Evolutionary conservation across 2,888 invertebrate species (phyloP), one percentile per base, ranked within the genome.

Genomic region (Drosophila birchii): DNA sequence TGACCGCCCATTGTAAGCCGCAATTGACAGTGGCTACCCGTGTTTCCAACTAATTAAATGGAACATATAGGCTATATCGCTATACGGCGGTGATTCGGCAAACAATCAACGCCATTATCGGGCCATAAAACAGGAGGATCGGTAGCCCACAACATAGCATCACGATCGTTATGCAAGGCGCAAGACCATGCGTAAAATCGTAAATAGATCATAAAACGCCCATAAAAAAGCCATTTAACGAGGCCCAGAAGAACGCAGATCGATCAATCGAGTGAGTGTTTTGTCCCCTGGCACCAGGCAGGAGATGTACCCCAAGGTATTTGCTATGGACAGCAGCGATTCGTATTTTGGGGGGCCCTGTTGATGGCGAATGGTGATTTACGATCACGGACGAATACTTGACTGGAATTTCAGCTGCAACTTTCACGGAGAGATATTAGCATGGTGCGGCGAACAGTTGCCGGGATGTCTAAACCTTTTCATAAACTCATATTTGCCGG

Each of bases 121-220:
- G 20, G 39, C 44, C 68, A 83, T 74, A 62, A 80, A 81, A 55
- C 63, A 23, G 34, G 73, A 29, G 29, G 78, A 85, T 81, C 75
- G 80, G 74, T 75, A 81, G 80, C 76, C 81, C 66, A 6, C 51
- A 38, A 20, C 49, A 51, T 51, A 62, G 41, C 43, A 69, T 61
- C 67, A 64, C 45, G 73, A 80, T 85, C 86, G 80, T 78, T 86
- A 83, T 81, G 80, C 77, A 78, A 76, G 78, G 75, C 81, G 74
- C 83, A 91, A 80, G 78, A 80, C 78, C 86, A 80, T 74, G 82
- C 82, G 81, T 90, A 85, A 91, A 90, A 88, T 88, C 90, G 90
- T 91, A 92, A 91, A 91, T 91, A 91, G 90, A 89, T 91, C 91
- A 91, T 91, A 92, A 91, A 91, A 91, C 77, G 82, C 79, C 88